phyloP scores from a whole-genome alignment of 2,888 invertebrate species.

The Cynaeus angustus region DNA sequence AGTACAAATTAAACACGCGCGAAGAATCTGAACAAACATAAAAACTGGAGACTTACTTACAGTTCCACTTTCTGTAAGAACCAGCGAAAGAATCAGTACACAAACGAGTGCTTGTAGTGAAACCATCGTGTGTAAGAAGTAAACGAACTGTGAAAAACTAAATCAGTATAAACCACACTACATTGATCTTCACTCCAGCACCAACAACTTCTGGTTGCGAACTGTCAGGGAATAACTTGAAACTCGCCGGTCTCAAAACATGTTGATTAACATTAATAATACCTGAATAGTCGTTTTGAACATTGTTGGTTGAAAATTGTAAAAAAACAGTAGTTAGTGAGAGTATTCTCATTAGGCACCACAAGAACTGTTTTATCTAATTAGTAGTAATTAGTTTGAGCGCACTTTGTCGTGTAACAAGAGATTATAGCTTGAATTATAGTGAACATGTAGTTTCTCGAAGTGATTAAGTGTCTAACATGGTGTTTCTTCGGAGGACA shows the following conservation, averaged over 20 bases:
- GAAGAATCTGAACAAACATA: conserved; percentile 3
- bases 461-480: conserved; percentile 9
- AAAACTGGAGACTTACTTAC: conserved; percentile 53
- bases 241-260: conserved; percentile 54
- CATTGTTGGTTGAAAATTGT: conserved; percentile 4
- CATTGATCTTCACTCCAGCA: conserved; percentile 53
- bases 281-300: conserved; percentile 39
- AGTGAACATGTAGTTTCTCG: not conserved
- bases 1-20: conserved; percentile 5
- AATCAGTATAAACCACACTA: conserved; percentile 18
- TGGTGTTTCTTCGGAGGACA: conserved; percentile 13
- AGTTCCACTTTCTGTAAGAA: conserved; percentile 52
- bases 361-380: not conserved
- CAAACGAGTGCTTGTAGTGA: conserved; percentile 21
- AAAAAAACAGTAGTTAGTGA: not conserved
- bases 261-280: conserved; percentile 49
- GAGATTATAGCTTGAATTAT: not conserved
- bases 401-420: conserved; percentile 1
- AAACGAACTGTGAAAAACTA: not conserved
- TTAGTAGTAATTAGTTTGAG: not conserved
- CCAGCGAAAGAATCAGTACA: conserved; percentile 34
- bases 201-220: conserved; percentile 56
- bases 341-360: not conserved
- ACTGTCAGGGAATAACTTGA: conserved; percentile 56
- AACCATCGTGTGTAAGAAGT: conserved; percentile 21